Evolutionary conservation across 2,797 vertebrate species (phyloP).

Genomic region (Heteromormyrus szaboi): DNA sequence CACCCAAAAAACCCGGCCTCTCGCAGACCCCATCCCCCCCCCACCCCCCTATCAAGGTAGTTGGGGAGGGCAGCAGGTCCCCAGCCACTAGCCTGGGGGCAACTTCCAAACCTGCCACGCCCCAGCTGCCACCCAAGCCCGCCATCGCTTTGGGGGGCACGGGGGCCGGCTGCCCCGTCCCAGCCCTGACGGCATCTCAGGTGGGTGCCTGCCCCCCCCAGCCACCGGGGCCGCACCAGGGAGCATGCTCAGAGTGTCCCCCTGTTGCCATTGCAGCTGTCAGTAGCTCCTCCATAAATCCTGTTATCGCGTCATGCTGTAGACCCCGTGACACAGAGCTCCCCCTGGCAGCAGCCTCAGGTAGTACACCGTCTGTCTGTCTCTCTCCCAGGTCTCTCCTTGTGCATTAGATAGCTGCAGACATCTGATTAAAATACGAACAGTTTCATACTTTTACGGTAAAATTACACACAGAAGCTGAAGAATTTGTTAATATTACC

Average conservation of each 20-base stretch:
- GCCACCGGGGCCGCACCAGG: constrained; percentile 68
- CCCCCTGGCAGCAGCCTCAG: constrained; percentile 99
- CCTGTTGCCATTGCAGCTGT: constrained; percentile 79
- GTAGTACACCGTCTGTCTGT: constrained; percentile 73
- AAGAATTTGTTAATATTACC: neutral
- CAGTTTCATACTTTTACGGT: neutral
- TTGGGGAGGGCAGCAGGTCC: constrained; percentile 76
- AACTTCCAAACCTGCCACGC: constrained; percentile 74
- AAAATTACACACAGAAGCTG: neutral
- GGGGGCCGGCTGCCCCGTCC: constrained; percentile 72
- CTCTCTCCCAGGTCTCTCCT: neutral
- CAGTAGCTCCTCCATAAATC: constrained; percentile 84
- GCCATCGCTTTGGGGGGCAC: constrained; percentile 87
- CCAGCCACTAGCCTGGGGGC: constrained; percentile 70
- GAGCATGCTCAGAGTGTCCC: constrained; percentile 90
- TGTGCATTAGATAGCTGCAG: neutral
- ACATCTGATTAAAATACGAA: neutral
- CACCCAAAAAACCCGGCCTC: constrained; percentile 97
- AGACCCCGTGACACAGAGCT: constrained; percentile 85
- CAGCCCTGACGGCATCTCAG: constrained; percentile 97
- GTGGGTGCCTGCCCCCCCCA: constrained; percentile 87
- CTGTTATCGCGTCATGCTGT: constrained; percentile 87
- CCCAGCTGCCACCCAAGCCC: constrained; percentile 97
- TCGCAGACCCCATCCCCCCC: constrained; percentile 91
- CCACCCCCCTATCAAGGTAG: constrained; percentile 84